Conservation (phyloP, 53 echinoderm and acorn worm genomes). For the Actinopyga echinites region DNA sequence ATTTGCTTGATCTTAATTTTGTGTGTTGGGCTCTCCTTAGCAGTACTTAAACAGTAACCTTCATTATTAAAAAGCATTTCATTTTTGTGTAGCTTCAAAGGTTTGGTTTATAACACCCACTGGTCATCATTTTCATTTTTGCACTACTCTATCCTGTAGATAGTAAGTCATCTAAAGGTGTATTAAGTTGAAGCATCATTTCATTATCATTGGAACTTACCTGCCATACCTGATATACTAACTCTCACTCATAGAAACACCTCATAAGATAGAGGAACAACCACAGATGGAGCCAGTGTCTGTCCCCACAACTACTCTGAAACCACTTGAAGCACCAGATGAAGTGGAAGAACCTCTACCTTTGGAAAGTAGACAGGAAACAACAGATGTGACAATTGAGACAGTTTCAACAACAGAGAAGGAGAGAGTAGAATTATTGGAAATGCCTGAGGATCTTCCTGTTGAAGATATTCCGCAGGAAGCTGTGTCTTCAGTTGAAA, state of each 20-base stretch:
- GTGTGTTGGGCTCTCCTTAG: no score
- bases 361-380: neutral
- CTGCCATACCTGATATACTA: constrained; percentile 20
- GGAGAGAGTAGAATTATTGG: neutral
- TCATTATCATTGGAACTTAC: no score
- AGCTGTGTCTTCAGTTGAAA: neutral
- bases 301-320: neutral
- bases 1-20: no score
- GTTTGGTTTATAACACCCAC: no score
- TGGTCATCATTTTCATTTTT: no score
- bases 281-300: constrained; percentile 3
- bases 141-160: no score
- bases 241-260: constrained; percentile 36
- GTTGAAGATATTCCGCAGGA: neutral
- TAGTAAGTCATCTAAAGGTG: no score
- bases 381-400: neutral
- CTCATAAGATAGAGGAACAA: neutral
- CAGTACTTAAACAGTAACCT: no score
- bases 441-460: constrained; percentile 7
- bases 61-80: no score
- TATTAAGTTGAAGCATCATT: no score
- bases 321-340: neutral
- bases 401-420: constrained; percentile 17
- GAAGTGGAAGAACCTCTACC: constrained; percentile 14
- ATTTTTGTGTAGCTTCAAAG: no score